phyloP scores from a whole-genome alignment of 2,888 invertebrate species.

The Chaitophorus viminalis region DNA sequence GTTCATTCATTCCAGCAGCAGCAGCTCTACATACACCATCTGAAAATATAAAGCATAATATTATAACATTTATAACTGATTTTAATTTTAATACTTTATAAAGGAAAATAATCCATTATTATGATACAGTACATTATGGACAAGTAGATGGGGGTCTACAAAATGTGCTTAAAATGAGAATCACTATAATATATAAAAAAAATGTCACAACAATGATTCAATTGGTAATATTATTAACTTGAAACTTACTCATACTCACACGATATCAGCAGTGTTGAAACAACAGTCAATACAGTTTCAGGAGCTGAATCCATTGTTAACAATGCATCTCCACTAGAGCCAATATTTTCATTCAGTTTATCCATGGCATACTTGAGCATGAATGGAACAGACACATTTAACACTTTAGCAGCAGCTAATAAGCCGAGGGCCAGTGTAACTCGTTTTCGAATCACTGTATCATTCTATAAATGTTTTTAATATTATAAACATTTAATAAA shows the following conservation, averaged over 20 bases:
- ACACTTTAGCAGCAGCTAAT: constrained; percentile 82
- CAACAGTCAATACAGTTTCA: constrained; percentile 81
- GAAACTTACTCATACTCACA: constrained; percentile 73
- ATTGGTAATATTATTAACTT: background rate
- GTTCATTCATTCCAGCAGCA: constrained; percentile 92
- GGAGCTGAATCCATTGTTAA: constrained; percentile 83
- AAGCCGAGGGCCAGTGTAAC: constrained; percentile 86
- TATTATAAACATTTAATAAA: constrained; percentile 39
- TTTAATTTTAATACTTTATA: background rate
- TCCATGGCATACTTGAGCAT: constrained; percentile 95
- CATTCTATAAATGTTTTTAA: constrained; percentile 71
- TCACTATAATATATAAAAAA: background rate
- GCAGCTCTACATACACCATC: constrained; percentile 94
- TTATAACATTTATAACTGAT: background rate
- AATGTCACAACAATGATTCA: background rate
- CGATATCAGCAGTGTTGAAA: constrained; percentile 84
- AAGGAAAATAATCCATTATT: too few species aligned
- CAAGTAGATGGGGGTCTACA: background rate
- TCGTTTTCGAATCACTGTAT: constrained; percentile 77
- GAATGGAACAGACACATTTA: constrained; percentile 95
- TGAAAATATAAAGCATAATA: constrained; percentile 67
- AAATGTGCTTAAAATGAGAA: background rate
- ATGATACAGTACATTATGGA: background rate
- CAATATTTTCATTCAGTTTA: constrained; percentile 76
- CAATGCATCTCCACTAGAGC: constrained; percentile 70